Percentiles rank a stretch among this genome's conserved stretches.
Evolutionary conservation across 1,140 invertebrate genomes (phyloP).

Genomic region (Uloborus diversus): DNA sequence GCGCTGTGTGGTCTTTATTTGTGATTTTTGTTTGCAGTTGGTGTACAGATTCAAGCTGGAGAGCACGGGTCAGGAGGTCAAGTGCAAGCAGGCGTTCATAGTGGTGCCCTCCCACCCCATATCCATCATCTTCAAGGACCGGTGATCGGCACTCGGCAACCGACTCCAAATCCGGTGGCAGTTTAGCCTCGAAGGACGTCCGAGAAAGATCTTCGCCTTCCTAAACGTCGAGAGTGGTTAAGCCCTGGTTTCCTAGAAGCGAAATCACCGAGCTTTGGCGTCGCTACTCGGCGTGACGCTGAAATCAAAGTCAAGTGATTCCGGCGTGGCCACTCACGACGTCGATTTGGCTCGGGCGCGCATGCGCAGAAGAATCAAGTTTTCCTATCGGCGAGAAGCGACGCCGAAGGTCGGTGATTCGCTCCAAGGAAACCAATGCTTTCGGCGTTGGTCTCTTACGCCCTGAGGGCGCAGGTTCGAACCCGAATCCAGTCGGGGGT

Average conservation of each 20-base stretch:
- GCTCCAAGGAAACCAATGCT: no score
- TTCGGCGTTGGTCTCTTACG: no score
- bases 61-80: constrained; percentile 8
- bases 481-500: no score
- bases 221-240: neutral
- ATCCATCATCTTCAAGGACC: constrained; percentile 42
- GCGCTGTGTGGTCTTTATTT: neutral
- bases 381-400: no score
- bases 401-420: no score
- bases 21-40: constrained; percentile 25
- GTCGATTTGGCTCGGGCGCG: no score
- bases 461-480: no score
- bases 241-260: neutral
- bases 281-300: neutral
- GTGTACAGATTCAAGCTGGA: constrained; percentile 55
- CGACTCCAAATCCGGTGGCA: neutral
- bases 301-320: neutral
- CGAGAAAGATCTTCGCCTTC: neutral
- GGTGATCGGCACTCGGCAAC: neutral
- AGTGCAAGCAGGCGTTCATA: constrained; percentile 57
- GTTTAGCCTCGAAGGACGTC: neutral
- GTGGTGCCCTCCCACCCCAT: constrained; percentile 57
- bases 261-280: neutral
- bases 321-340: no score
- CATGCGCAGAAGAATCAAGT: no score